Base-by-base conservation (phyloP, 2,888 invertebrate species). In the Scaptomyza cyrtandrae region DNA sequence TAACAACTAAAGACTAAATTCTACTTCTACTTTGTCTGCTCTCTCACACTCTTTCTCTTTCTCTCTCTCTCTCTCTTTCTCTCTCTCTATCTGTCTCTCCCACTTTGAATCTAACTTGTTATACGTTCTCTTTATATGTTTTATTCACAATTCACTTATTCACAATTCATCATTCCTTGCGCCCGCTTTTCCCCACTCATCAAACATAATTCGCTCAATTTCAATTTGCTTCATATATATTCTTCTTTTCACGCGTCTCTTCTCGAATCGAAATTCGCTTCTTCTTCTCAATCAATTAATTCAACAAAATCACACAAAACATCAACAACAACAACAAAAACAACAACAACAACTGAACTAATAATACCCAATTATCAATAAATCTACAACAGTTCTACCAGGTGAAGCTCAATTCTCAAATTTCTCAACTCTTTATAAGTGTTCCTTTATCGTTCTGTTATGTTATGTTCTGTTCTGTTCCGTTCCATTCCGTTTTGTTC, bases 371-470 rank as follows among this genome's bases (percentile, higher is more conserved):
- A 75, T 61, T 45, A 37, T 65, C 68, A 70, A 79, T 10, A 74
- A 45, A 71, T 75, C 79, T 70, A 87, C 88, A 77, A 87, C 89
- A 89, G 89, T 89, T 89, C 86, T 89, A 89, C 89, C 89, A 89
- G 90, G 89, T 89, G 89, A 89, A 85, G 85, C 82, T 87, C 90
- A 84, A 86, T 69, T 85, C 75, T 80, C 56, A 76, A 76, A 84
- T 77, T 71, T 72, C 67, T 60, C 50, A 59, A 69, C 72, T 64
- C 65, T 29, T 9, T 3, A 33, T 70, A 59, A 71, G 45, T 53
- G 84, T 83, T 80, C 63, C 68, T 70, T 76, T 49, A 16, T 39
- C 39, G 39, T 39, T 39, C 14, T 14, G 9, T 14, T 14, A 14
- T 41, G 61, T 76, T 76, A 43, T 64, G 48, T 75, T 72, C 52